Percentiles rank a stretch among this genome's conserved stretches.
phyloP scores from a whole-genome alignment of 1,140 invertebrate species.

The Adelges cooleyi region DNA sequence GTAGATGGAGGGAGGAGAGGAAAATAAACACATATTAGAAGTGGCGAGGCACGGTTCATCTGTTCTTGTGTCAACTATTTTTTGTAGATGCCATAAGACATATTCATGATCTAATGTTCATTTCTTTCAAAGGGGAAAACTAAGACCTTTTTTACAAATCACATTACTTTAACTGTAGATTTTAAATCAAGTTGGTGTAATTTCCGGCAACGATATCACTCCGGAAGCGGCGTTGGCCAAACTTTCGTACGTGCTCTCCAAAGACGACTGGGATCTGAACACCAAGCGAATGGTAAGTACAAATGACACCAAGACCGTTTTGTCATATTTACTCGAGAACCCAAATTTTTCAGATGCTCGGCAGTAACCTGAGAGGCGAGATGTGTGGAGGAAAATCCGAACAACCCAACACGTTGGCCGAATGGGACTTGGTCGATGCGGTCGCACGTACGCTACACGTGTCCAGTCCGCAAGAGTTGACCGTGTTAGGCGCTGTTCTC shows the following conservation, averaged over 20 bases:
- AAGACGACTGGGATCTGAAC: conserved; percentile 59
- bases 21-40: no score
- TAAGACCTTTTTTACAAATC: no score
- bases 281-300: conserved; percentile 53
- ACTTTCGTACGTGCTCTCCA: conserved; percentile 78
- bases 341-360: conserved; percentile 33
- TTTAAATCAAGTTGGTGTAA: conserved; percentile 55
- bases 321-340: neutral
- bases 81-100: no score
- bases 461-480: conserved; percentile 54
- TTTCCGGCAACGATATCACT: conserved; percentile 89
- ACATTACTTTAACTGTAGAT: conserved; percentile 36
- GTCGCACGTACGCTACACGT: conserved; percentile 53
- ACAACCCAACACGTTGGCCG: conserved; percentile 34
- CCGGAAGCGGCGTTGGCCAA: conserved; percentile 87
- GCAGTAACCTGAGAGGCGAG: conserved; percentile 65
- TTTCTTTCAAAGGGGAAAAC: no score
- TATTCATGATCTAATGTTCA: no score
- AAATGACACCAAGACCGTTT: neutral
- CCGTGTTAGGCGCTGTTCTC: conserved; percentile 56
- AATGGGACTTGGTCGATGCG: conserved; percentile 53
- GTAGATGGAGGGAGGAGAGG: no score
- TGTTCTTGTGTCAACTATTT: no score
- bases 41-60: no score
- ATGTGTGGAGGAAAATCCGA: conserved; percentile 39